Base-by-base conservation (phyloP, 2,888 invertebrate species). In the Chrysina gloriosa region DNA sequence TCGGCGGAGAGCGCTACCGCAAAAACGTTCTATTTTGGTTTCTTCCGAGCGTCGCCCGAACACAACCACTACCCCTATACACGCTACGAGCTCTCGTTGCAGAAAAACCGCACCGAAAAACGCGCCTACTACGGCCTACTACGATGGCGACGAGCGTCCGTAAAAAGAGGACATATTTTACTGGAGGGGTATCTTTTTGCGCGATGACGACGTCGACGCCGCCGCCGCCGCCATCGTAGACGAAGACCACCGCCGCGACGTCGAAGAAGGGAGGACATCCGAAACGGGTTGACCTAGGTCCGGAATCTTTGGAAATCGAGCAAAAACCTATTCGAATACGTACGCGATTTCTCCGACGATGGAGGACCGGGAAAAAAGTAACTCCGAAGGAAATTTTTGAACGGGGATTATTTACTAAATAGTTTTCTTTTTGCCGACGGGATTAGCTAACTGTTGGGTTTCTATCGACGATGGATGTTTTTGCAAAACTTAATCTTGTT, bases 21-120 rank as follows among this genome's bases (percentile, higher is more conserved):
- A 70, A 70, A 70, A 70, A 70, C 70, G 70, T 50, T 70, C 70
- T 70, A 70, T 70, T 70, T 70, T 70, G 70, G 70, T 70, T 70
- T 70, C 70, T 70, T 70, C 42, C 27, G 61, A n/a, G 52, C 63
- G 64, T 67, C 39, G 64, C 19, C 11, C 36, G 50, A 42, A 36
- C 36, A 7, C 23, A 25, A 63, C 36, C 45, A 47, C 27, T n/a
- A 23, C 23, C 11, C 9, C n/a, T n/a, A n/a, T n/a, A n/a, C n/a
- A n/a, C 7, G 11, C 4, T 14, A 21, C 61, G 19, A n/a, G n/a
- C n/a, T n/a, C n/a, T n/a, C n/a, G n/a, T n/a, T 61, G 39, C 42
- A 42, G 36, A 39, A 61, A 61, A 61, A 21, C 65, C 21, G 48
- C 23, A 25, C 61, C 39, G 39, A 39, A 39, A 39, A 39, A 39